Base-by-base conservation (phyloP, 2,888 invertebrate species). In the Caradrina clavipalpis region DNA sequence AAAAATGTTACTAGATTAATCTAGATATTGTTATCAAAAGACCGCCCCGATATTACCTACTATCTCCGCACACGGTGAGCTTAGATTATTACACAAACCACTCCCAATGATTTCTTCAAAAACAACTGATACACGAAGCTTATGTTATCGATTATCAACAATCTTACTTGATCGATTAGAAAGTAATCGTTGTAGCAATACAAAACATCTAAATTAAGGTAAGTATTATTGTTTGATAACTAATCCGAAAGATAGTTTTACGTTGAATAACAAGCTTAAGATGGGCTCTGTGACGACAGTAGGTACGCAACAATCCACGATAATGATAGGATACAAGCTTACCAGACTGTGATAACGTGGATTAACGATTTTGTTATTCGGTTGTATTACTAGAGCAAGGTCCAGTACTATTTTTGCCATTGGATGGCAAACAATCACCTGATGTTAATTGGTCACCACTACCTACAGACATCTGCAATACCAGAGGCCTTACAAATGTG, bases 151-250 rank as follows among this genome's bases (percentile, higher is more conserved):
- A 42, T 61, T 58, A 55, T 64, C 61, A n/a, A 10, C 62, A 62
- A 74, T 76, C 61, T n/a, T 55, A 60, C 11, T 54, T 78, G 73
- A 81, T 81, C 22, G 81, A 81, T 76, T 80, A 60, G 19, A 17
- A 31, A 39, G 49, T 80, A 50, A 79, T 79, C 76, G 22, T 50
- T 51, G 49, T 45, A 54, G 50, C 49, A 82, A 80, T 69, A 70
- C 60, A 62, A 69, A 69, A 57, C 67, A 80, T 83, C 61, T n/a
- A 47, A 54, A 63, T 63, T 54, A 70, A 69, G 15, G 26, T n/a
- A n/a, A n/a, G n/a, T 35, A 54, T 76, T 65, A 70, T 22, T 56
- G 42, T 21, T 42, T 54, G 83, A 83, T 83, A 68, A 76, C 11
- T 80, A 74, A 69, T 82, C 81, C 76, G 15, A 26, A 13, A 54